A percentile compares a stretch with the other conserved stretches of the same genome.
Evolutionary conservation across 2,888 invertebrate genomes (phyloP).

Genomic region (Merodon equestris): DNA sequence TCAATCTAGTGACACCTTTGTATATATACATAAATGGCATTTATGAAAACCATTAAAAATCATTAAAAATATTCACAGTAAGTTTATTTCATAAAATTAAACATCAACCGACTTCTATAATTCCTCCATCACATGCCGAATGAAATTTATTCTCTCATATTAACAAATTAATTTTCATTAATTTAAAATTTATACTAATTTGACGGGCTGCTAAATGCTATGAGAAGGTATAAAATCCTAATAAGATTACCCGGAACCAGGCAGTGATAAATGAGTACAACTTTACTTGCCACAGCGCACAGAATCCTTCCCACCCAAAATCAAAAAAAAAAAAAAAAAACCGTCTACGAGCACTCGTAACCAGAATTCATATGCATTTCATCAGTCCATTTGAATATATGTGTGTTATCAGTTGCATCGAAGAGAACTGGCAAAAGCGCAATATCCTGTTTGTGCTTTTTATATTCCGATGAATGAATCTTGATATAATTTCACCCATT

Average conservation of each 20-base stretch:
- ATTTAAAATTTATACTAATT: too few species aligned
- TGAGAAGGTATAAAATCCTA: background rate
- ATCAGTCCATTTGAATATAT: conserved; percentile 29
- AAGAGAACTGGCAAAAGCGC: conserved; percentile 47
- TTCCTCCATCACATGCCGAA: too few species aligned
- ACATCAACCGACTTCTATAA: too few species aligned
- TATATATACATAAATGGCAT: too few species aligned
- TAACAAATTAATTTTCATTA: too few species aligned
- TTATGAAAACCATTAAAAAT: too few species aligned
- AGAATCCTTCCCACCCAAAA: too few species aligned
- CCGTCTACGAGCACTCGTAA: background rate
- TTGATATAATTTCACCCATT: conserved; percentile 50
- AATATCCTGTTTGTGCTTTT: conserved; percentile 43
- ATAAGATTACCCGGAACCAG: conserved; percentile 31
- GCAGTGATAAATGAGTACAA: conserved; percentile 44
- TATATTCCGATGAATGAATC: conserved; percentile 60
- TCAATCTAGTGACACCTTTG: too few species aligned
- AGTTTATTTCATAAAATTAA: too few species aligned
- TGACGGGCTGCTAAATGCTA: too few species aligned
- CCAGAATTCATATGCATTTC: background rate
- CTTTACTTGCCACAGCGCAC: background rate
- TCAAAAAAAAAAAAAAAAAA: background rate
- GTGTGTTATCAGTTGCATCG: conserved; percentile 60
- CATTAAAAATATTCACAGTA: too few species aligned
- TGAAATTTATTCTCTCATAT: too few species aligned